Base-by-base conservation (phyloP, 2,888 invertebrate genomes). In the Morpho helenor region DNA sequence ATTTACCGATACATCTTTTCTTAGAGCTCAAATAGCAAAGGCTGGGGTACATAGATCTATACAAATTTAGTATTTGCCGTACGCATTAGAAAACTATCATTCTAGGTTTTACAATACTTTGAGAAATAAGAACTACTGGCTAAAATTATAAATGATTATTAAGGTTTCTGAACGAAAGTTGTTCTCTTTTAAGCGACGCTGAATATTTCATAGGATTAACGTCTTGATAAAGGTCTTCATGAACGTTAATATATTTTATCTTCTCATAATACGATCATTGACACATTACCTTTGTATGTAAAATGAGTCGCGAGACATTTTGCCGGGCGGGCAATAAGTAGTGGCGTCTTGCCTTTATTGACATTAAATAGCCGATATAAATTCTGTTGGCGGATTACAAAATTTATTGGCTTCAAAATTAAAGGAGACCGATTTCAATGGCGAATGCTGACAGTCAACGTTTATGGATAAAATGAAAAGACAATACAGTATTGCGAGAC, bases 381-480 rank as follows among this genome's bases (percentile, higher is more conserved):
- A 88, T 87, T 86, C 86, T 76, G 74, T 76, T 86, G 88, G 87
- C 87, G 84, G 85, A 87, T 89, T 87, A 85, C 87, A 75, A 87
- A 85, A 87, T 89, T 88, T 87, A 89, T 87, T 87, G 83, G 82
- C 77, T 80, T 89, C 82, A 84, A 87, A 89, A 88, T 87, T 88
- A 87, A 89, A 88, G 75, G 86, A 82, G 84, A 81, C 88, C 88
- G 88, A 87, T 85, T 87, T 88, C 87, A 88, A 88, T 87, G 84
- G 87, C 72, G 77, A 78, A 75, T 70, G 75, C 71, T 85, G 87
- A 87, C 87, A 83, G 79, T 73, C 74, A 80, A 79, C 84, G 77
- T 79, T 80, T 85, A 82, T 80, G 80, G 82, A 72, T 76, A 79
- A 79, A 74, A 72, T 72, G 71, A 72, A 68, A 71, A 71, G 71